A percentile compares a stretch with the other conserved stretches of the same genome.
Evolutionary conservation across 2,888 invertebrate species (phyloP).

Genomic region (Brenthis daphne): DNA sequence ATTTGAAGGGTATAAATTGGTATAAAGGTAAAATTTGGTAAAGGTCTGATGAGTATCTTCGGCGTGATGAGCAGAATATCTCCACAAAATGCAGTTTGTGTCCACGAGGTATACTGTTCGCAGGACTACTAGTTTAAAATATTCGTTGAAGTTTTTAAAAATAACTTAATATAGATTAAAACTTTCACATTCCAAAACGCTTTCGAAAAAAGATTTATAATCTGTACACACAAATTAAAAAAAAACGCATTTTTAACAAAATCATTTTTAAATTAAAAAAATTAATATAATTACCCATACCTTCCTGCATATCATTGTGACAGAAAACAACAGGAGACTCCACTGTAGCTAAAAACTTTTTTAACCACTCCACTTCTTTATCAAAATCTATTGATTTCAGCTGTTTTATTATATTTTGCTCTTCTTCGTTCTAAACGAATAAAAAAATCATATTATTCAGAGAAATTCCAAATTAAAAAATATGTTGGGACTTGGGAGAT

Average conservation of each 20-base stretch:
- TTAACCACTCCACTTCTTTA: conserved; percentile 87
- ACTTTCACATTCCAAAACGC: too few species aligned
- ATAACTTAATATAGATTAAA: too few species aligned
- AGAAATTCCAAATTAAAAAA: not conserved
- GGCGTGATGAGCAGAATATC: too few species aligned
- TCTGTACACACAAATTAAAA: not conserved
- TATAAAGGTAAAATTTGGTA: too few species aligned
- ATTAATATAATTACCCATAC: conserved; percentile 53
- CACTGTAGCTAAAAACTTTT: conserved; percentile 80
- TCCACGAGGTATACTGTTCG: too few species aligned
- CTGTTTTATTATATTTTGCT: conserved; percentile 59
- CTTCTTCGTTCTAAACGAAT: conserved; percentile 60
- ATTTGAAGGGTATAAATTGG: too few species aligned
- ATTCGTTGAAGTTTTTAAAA: too few species aligned
- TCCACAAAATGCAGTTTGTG: too few species aligned
- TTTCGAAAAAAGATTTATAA: too few species aligned
- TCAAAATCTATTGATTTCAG: conserved; percentile 82
- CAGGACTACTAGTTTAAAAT: too few species aligned
- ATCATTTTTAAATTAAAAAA: not conserved
- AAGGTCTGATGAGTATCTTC: too few species aligned
- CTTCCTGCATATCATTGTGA: conserved; percentile 97
- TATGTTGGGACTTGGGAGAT: too few species aligned
- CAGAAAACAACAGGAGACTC: conserved; percentile 94
- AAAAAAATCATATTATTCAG: not conserved
- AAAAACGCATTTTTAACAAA: not conserved